phyloP scores from a whole-genome alignment of 2,113 vertebrate species.

The Gymnogyps californianus region DNA sequence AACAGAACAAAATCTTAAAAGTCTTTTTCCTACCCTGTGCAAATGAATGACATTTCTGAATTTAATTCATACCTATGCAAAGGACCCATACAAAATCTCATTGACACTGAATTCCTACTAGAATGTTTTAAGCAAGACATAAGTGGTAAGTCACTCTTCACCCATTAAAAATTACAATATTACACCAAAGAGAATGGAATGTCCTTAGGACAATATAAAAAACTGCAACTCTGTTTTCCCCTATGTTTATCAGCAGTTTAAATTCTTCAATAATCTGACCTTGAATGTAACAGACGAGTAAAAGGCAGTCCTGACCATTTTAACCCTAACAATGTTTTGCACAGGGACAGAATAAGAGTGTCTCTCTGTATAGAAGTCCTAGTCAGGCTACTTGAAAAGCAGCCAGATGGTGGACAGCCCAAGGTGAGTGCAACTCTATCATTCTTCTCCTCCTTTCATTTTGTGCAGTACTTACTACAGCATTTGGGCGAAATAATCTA shows the following conservation, averaged over 20 bases:
- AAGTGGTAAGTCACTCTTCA: neutral
- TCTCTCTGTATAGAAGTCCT: neutral
- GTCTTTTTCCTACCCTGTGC: neutral
- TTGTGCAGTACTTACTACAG: neutral
- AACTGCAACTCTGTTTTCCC: neutral
- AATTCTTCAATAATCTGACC: neutral
- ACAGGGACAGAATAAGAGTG: neutral
- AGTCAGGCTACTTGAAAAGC: neutral
- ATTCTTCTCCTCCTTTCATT: neutral
- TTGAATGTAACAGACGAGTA: neutral
- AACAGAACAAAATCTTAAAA: neutral
- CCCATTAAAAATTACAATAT: neutral
- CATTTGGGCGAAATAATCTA: neutral
- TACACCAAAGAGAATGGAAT: neutral
- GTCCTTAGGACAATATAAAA: neutral
- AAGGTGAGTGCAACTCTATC: neutral
- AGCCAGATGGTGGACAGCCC: neutral
- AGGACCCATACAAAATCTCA: neutral
- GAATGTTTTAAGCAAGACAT: neutral
- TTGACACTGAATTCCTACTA: neutral
- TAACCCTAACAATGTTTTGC: neutral
- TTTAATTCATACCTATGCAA: neutral
- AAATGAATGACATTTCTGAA: neutral
- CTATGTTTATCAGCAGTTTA: neutral
- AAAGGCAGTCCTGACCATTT: neutral